Conservation (phyloP, 2,888 invertebrate genomes). For the Adineta ricciae region DNA sequence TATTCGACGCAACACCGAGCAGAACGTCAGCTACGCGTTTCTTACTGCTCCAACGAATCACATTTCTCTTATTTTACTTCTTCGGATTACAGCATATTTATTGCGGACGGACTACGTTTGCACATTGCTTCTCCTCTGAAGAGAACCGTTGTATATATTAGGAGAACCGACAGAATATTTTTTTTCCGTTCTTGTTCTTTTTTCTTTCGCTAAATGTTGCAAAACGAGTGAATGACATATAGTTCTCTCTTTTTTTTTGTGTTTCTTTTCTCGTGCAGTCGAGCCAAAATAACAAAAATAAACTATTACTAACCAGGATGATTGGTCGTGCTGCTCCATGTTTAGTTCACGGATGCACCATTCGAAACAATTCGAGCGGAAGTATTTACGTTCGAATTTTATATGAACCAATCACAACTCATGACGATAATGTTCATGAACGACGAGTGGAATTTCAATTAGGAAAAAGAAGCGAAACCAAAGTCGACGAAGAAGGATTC, state of each 20-base stretch:
- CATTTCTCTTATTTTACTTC: neutral
- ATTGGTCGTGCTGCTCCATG: neutral
- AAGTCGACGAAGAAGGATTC: too few relatives aligned
- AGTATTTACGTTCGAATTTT: too few relatives aligned
- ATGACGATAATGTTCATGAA: too few relatives aligned
- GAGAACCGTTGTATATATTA: too few relatives aligned
- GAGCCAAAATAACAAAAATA: neutral
- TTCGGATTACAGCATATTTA: neutral
- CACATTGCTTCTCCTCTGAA: neutral
- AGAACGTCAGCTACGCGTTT: neutral
- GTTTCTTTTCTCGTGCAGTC: neutral
- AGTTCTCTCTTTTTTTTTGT: neutral
- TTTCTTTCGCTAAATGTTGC: neutral
- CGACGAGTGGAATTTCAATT: too few relatives aligned
- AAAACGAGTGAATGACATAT: neutral
- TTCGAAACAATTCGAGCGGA: too few relatives aligned
- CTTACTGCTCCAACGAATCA: neutral
- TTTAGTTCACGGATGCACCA: too few relatives aligned
- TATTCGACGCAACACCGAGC: too few relatives aligned
- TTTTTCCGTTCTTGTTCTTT: neutral
- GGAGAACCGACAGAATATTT: neutral
- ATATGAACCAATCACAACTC: too few relatives aligned
- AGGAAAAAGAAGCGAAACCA: too few relatives aligned
- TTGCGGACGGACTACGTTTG: neutral
- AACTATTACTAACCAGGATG: neutral